phyloP scores from a whole-genome alignment of 2,113 vertebrate species.

The Gobius niger region DNA sequence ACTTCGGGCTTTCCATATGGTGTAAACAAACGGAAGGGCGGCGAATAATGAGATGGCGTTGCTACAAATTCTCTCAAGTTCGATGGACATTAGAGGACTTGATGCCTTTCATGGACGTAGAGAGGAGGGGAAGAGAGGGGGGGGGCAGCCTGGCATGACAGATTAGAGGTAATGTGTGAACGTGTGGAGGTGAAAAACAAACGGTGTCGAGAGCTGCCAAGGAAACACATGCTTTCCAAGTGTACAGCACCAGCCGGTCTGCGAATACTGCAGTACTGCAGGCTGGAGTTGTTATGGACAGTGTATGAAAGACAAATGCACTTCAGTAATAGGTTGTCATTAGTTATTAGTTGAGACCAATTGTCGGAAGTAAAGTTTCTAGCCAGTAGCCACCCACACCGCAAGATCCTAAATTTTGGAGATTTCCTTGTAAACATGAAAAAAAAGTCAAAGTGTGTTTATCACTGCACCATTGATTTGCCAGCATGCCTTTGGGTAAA shows the following conservation, averaged over 20 bases:
- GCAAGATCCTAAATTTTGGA: too few relatives aligned
- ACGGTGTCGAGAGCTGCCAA: slow-evolving; percentile 2
- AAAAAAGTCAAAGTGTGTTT: too few relatives aligned
- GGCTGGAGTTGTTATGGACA: too few relatives aligned
- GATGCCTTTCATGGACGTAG: slow-evolving; percentile 21
- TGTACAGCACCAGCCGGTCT: background rate
- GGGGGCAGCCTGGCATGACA: slow-evolving; percentile 1
- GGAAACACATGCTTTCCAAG: background rate
- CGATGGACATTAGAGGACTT: slow-evolving; percentile 32
- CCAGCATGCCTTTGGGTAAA: too few relatives aligned
- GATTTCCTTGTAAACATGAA: too few relatives aligned
- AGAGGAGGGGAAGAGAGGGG: background rate
- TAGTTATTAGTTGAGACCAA: too few relatives aligned
- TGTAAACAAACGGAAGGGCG: slow-evolving; percentile 58
- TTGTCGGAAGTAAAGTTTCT: too few relatives aligned
- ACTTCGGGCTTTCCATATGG: slow-evolving; percentile 57
- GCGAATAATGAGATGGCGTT: slow-evolving; percentile 54
- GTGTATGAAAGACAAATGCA: too few relatives aligned
- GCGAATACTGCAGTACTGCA: too few relatives aligned
- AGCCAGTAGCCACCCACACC: too few relatives aligned
- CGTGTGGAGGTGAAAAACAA: slow-evolving; percentile 24
- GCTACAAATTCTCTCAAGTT: slow-evolving; percentile 42
- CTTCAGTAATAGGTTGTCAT: too few relatives aligned
- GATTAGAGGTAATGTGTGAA: slow-evolving; percentile 36
- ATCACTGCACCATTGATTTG: too few relatives aligned